These are phyloP conservation scores for Netelia fuscicornis DNA, from an alignment of 2,888 invertebrate species.

Conservation along the genomic window DNA sequence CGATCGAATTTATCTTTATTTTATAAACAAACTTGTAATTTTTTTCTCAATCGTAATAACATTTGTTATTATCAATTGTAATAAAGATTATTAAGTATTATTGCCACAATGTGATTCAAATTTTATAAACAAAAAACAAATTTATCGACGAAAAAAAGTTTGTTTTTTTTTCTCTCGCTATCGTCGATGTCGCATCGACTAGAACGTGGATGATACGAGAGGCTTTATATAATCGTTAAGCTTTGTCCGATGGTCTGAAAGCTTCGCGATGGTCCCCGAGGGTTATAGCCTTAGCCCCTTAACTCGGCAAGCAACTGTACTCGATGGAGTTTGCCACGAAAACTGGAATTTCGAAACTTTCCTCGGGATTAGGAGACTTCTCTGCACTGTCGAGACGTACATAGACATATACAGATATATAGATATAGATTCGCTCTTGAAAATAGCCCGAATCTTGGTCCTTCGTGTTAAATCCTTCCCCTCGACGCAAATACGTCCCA, in stretches of 20 bases:
- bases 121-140: too few relatives aligned
- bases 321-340: not conserved
- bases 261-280: constrained; percentile 31
- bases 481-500: not conserved
- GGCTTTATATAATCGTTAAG: constrained; percentile 57
- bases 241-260: constrained; percentile 47
- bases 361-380: constrained; percentile 42
- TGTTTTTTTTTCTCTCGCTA: too few relatives aligned
- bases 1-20: too few relatives aligned
- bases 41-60: too few relatives aligned
- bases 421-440: constrained; percentile 7
- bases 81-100: too few relatives aligned
- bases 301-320: too few relatives aligned
- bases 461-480: constrained; percentile 22
- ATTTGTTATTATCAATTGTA: too few relatives aligned
- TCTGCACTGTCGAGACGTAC: not conserved
- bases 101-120: too few relatives aligned
- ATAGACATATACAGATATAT: not conserved
- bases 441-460: constrained; percentile 11
- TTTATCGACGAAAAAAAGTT: too few relatives aligned
- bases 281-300: constrained; percentile 6
- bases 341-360: constrained; percentile 52
- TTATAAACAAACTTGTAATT: too few relatives aligned
- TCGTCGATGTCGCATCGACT: not conserved
- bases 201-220: not conserved